Evolutionary conservation across 2,888 invertebrate species (phyloP), one percentile per base, ranked within the genome.

Genomic region (Zeuzera pyrina): DNA sequence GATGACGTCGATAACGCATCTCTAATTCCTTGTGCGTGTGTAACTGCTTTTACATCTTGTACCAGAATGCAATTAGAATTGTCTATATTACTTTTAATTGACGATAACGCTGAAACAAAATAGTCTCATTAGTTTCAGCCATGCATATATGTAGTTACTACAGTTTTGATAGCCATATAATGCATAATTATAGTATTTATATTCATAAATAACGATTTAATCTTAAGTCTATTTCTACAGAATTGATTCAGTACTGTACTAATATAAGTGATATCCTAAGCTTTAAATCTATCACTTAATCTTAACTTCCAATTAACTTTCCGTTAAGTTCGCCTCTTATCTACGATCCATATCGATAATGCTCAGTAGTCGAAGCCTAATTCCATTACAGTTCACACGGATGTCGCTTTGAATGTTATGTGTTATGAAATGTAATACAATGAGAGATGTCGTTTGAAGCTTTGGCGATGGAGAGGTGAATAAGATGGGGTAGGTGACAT

Each of bases 51-150:
- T 47, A 91, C 90, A 74, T 92, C 94, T 88, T 94, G 93, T 67
- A 94, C 93, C 78, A 94, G 86, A 72, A 94, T 93, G 85, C 94
- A 94, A 84, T 93, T 93, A 65, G 92, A 88, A 81, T 91, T 90
- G 86, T 94, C 93, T 87, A 92, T 90, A 83, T 90, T 90, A 72
- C 91, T 90, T 84, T 93, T 91, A 92, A 94, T 93, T 70, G 93
- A 93, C 86, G 91, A 93, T 84, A 93, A 91, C 72, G 93, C 93
- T 94, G 89, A 27, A 90, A 90, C 62, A 74, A 73, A 59, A 42
- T 52, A 45, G n/a, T n/a, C n/a, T n/a, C n/a, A n/a, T n/a, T n/a
- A n/a, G n/a, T n/a, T n/a, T n/a, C n/a, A n/a, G n/a, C n/a, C n/a
- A n/a, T n/a, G n/a, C n/a, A n/a, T n/a, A n/a, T n/a, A n/a, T n/a